Percentiles rank a stretch among this genome's conserved stretches.
phyloP scores from a whole-genome alignment of 2,888 invertebrate species.

The Tetragonisca angustula region DNA sequence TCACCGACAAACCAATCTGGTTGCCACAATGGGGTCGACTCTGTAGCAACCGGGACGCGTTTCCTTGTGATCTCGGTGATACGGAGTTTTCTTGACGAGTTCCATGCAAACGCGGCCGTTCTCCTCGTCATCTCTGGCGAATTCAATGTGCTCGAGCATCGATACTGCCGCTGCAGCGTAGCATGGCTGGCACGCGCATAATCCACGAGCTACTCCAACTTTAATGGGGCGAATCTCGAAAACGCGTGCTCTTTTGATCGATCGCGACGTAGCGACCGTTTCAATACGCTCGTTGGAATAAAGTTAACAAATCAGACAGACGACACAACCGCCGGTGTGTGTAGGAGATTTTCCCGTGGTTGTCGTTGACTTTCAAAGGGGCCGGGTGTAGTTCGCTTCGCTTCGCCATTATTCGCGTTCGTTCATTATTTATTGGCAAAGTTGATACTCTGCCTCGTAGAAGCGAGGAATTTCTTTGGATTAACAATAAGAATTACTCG shows the following conservation, averaged over 20 bases:
- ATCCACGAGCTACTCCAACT: conserved; percentile 30
- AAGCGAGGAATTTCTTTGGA: no score
- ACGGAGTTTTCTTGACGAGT: conserved; percentile 53
- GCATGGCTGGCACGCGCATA: background rate
- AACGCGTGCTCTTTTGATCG: conserved; percentile 16
- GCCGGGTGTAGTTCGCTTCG: background rate
- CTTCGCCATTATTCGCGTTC: no score
- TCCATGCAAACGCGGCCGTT: conserved; percentile 21
- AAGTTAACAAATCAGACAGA: background rate
- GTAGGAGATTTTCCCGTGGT: background rate
- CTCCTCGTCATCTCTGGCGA: background rate
- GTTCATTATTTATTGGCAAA: background rate
- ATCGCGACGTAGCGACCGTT: background rate
- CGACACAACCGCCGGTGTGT: background rate
- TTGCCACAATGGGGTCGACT: conserved; percentile 67
- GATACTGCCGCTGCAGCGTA: conserved; percentile 9
- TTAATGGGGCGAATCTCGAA: conserved; percentile 27
- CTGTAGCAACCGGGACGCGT: conserved; percentile 42
- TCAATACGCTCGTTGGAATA: background rate
- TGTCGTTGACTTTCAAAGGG: background rate
- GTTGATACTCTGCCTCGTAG: background rate
- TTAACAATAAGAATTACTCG: no score
- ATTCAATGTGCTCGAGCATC: conserved; percentile 39
- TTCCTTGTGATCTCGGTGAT: conserved; percentile 56
- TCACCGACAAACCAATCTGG: conserved; percentile 72